phyloP scores from a whole-genome alignment of 2,888 invertebrate species.

The Polietes domitor region DNA sequence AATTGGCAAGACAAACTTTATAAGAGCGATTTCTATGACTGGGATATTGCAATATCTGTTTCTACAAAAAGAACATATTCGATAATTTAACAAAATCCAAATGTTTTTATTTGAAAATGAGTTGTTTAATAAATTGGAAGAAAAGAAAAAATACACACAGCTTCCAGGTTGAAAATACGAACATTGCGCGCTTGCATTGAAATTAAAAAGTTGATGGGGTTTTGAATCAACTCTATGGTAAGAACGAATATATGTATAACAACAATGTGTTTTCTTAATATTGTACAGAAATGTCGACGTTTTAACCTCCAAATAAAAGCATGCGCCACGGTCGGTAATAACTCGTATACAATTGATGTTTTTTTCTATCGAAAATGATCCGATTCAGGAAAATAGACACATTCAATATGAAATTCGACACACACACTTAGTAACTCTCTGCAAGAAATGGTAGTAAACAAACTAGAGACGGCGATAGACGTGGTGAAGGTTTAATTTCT shows the following conservation, averaged over 20 bases:
- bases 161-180: conserved; percentile 44
- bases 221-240: conserved; percentile 45
- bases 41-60: conserved; percentile 21
- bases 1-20: conserved; percentile 72
- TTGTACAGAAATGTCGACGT: conserved; percentile 54
- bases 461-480: not conserved
- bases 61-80: not conserved
- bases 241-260: conserved; percentile 52
- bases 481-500: not conserved
- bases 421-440: not conserved
- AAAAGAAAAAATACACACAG: conserved; percentile 59
- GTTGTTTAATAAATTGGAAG: conserved; percentile 46
- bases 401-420: not conserved
- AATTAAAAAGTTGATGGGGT: conserved; percentile 41
- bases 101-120: not conserved
- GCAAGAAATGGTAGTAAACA: not conserved
- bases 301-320: conserved; percentile 45
- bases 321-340: conserved; percentile 13
- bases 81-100: not conserved
- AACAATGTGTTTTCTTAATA: conserved; percentile 36
- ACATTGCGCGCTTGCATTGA: conserved; percentile 41
- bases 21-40: conserved; percentile 33
- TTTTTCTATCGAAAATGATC: not conserved
- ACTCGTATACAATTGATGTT: not conserved
- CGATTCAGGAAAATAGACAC: not conserved